A percentile compares a stretch with the other conserved stretches of the same genome.
These are phyloP conservation scores for Microcebus ravelobensis DNA, from an alignment of 2,113 vertebrate genomes.

Conservation along the genomic window DNA sequence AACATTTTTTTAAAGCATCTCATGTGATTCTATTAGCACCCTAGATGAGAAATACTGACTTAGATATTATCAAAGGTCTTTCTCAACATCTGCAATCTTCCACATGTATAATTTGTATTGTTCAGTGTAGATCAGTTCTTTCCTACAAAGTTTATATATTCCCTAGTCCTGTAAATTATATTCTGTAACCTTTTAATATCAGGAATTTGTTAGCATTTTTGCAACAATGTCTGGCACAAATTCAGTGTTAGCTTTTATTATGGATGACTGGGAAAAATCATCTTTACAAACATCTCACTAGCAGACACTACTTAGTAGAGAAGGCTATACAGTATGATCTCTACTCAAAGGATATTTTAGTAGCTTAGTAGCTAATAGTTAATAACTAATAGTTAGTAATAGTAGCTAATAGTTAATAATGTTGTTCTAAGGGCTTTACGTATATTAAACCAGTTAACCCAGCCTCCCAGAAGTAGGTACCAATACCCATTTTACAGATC, in stretches of 20 bases:
- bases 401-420: conserved; percentile 1
- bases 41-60: not conserved
- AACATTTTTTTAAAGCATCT: not conserved
- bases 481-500: not conserved
- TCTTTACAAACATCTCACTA: not conserved
- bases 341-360: not conserved
- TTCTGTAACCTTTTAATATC: not conserved
- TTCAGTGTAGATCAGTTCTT: not conserved
- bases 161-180: not conserved
- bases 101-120: not conserved
- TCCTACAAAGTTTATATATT: not conserved
- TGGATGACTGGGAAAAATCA: not conserved
- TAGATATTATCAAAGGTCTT: not conserved
- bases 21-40: not conserved
- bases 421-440: not conserved
- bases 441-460: not conserved
- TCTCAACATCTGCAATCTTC: not conserved
- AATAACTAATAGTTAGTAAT: not conserved
- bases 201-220: not conserved
- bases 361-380: not conserved
- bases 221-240: not conserved
- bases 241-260: not conserved
- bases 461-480: not conserved
- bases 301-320: not conserved
- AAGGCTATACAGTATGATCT: not conserved